Conservation (phyloP, 2,113 vertebrate genomes). For the Nannospalax galili region DNA sequence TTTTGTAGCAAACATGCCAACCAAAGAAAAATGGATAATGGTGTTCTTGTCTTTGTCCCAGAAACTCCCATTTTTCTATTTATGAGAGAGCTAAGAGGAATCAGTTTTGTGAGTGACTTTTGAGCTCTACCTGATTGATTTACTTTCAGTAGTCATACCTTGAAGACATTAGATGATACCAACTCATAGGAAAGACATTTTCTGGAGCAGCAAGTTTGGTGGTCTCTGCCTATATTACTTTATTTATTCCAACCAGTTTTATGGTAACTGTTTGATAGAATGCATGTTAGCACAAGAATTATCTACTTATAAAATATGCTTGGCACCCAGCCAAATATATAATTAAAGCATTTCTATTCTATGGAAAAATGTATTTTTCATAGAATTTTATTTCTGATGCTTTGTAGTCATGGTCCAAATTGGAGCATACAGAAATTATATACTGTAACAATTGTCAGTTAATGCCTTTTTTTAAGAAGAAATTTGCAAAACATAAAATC, state of each 20-base stretch:
- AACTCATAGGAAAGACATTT: background rate
- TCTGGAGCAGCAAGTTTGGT: background rate
- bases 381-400: background rate
- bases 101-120: background rate
- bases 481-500: background rate
- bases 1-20: constrained; percentile 55
- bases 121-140: background rate
- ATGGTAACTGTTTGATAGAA: background rate
- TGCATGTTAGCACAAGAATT: constrained; percentile 48
- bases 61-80: background rate
- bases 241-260: background rate
- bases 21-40: background rate
- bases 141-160: background rate
- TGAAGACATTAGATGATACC: background rate
- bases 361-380: background rate
- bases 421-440: background rate
- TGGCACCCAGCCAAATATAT: background rate
- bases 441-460: background rate
- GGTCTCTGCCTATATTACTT: background rate
- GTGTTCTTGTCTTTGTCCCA: constrained; percentile 2
- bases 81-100: background rate
- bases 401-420: background rate
- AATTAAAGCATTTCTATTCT: background rate
- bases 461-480: background rate
- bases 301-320: constrained; percentile 18